A percentile compares a stretch with the other conserved stretches of the same genome.
phyloP scores from a whole-genome alignment of 2,888 invertebrate species.

The Drosophila diplacantha region DNA sequence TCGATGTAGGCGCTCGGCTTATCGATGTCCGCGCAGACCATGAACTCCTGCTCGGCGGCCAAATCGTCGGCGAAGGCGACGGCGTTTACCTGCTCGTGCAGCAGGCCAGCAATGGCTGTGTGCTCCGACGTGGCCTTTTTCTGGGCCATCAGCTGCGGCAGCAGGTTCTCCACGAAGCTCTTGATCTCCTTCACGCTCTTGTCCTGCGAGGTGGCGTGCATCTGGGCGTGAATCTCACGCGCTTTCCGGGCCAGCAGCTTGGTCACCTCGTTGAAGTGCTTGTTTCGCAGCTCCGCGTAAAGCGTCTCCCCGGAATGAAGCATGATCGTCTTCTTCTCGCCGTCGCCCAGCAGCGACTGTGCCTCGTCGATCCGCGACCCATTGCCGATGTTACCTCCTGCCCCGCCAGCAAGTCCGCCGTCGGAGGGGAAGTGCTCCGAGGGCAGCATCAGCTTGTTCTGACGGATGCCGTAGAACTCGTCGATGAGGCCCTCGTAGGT shows the following conservation, averaged over 20 bases:
- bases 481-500: constrained; percentile 99
- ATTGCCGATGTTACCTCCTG: not conserved
- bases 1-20: constrained; percentile 93
- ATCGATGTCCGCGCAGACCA: constrained; percentile 94
- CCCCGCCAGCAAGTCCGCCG: constrained; percentile 1
- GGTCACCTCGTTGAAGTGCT: constrained; percentile 94
- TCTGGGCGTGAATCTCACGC: constrained; percentile 89
- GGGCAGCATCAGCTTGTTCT: constrained; percentile 89
- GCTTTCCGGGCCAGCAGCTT: constrained; percentile 91
- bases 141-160: constrained; percentile 91
- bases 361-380: constrained; percentile 36
- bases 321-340: constrained; percentile 86
- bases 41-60: constrained; percentile 93
- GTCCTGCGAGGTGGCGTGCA: constrained; percentile 90
- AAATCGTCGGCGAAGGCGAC: constrained; percentile 88
- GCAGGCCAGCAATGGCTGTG: constrained; percentile 94
- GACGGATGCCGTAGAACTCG: constrained; percentile 93
- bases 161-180: constrained; percentile 88
- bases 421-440: constrained; percentile 86
- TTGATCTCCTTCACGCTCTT: constrained; percentile 97
- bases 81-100: constrained; percentile 88
- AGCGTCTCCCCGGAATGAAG: constrained; percentile 94
- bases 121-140: constrained; percentile 92
- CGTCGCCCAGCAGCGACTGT: constrained; percentile 61
- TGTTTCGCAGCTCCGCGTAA: constrained; percentile 93